These are phyloP conservation scores for Montipora foliosa DNA, from an alignment of 64 coral and sea anemone genomes.

Conservation along the genomic window DNA sequence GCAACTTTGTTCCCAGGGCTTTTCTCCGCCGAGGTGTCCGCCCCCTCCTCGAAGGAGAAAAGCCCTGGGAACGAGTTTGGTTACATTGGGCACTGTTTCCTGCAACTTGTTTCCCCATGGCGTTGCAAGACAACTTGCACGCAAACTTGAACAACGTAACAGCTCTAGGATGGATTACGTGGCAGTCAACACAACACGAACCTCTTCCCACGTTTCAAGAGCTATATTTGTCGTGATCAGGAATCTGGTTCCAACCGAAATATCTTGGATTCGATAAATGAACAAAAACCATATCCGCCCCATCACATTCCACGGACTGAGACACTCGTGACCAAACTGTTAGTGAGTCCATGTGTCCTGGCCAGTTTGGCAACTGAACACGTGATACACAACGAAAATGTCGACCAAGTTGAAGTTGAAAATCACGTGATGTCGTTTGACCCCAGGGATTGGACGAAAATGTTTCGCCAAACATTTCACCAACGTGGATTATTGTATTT, in stretches of 20 bases:
- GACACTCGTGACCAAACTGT: constrained; percentile 72
- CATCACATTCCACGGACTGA: constrained; percentile 64
- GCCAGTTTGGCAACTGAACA: constrained; percentile 88
- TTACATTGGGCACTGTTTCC: too few species aligned
- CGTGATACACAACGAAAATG: constrained; percentile 83
- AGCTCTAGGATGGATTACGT: too few species aligned
- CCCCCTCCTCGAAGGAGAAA: too few species aligned
- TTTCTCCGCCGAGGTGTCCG: too few species aligned
- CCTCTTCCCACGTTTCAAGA: too few species aligned
- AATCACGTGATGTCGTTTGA: constrained; percentile 82
- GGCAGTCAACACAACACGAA: too few species aligned
- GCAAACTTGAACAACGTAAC: too few species aligned
- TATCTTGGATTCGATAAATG: constrained; percentile 46
- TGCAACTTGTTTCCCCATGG: too few species aligned
- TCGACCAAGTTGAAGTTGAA: constrained; percentile 82
- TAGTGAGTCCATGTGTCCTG: constrained; percentile 84
- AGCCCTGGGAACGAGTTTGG: too few species aligned
- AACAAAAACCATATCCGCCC: constrained; percentile 67
- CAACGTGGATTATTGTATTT: constrained; percentile 88
- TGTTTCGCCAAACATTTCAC: constrained; percentile 89
- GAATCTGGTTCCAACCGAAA: constrained; percentile 23
- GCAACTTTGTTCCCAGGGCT: too few species aligned
- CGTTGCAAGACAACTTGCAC: too few species aligned
- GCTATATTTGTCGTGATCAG: too few species aligned
- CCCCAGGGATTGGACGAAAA: constrained; percentile 87